phyloP scores from a whole-genome alignment of 2,888 invertebrate genomes.

The Athalia cordata region DNA sequence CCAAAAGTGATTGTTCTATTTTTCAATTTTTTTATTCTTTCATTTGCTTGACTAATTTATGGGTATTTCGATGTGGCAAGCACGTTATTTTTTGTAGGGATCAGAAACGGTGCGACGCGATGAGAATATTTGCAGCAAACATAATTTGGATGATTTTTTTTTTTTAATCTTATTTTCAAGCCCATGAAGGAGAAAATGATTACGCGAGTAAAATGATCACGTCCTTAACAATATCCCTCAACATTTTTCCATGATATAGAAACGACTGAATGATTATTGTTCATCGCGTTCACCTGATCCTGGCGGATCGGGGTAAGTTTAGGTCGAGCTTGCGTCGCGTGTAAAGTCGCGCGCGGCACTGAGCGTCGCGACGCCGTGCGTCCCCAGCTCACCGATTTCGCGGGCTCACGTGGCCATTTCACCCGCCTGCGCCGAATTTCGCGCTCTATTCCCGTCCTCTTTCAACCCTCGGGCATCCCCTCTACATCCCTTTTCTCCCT shows the following conservation, averaged over 20 bases:
- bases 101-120: too few species aligned
- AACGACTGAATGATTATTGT: not conserved
- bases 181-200: not conserved
- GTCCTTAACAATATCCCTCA: slow-evolving; percentile 19
- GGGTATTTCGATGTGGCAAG: too few species aligned
- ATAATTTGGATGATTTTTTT: not conserved
- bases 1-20: too few species aligned
- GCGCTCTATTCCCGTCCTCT: slow-evolving; percentile 52
- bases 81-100: too few species aligned
- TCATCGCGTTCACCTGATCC: slow-evolving; percentile 33
- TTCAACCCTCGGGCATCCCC: slow-evolving; percentile 12
- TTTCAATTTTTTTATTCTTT: too few species aligned
- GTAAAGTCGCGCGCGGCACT: slow-evolving; percentile 70
- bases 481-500: slow-evolving; percentile 1
- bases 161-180: slow-evolving; percentile 25
- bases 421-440: slow-evolving; percentile 67
- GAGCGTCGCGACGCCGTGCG: slow-evolving; percentile 65
- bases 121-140: too few species aligned
- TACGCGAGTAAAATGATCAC: slow-evolving; percentile 3
- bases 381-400: slow-evolving; percentile 65
- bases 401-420: slow-evolving; percentile 70
- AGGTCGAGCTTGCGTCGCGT: slow-evolving; percentile 58
- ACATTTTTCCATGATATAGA: slow-evolving; percentile 23
- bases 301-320: slow-evolving; percentile 12
- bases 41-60: too few species aligned